A percentile compares a stretch with the other conserved stretches of the same genome.
Evolutionary conservation across 2,888 invertebrate genomes (phyloP).

Genomic region (Parascotia fuliginaria): DNA sequence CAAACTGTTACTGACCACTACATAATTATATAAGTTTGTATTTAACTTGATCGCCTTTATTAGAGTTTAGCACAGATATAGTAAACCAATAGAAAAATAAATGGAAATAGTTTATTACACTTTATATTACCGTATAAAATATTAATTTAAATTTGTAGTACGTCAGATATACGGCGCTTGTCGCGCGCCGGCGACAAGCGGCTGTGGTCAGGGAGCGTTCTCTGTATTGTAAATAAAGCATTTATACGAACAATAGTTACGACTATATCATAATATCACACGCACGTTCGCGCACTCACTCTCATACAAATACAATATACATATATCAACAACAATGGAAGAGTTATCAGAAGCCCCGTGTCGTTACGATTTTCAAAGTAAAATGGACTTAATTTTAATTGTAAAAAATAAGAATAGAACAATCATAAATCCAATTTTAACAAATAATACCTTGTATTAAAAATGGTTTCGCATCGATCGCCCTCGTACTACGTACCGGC

Average conservation of each 20-base stretch:
- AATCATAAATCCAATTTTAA: slow-evolving; percentile 37
- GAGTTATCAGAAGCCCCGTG: slow-evolving; percentile 75
- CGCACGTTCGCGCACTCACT: slow-evolving; percentile 57
- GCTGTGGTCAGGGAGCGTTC: slow-evolving; percentile 32
- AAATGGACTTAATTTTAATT: slow-evolving; percentile 37
- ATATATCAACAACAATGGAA: slow-evolving; percentile 77
- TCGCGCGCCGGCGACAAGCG: slow-evolving; percentile 13
- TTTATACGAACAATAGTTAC: slow-evolving; percentile 39
- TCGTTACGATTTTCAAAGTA: slow-evolving; percentile 56
- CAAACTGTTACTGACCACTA: slow-evolving; percentile 46
- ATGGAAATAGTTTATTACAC: slow-evolving; percentile 37
- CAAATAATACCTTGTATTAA: slow-evolving; percentile 48
- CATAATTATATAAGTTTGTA: slow-evolving; percentile 20
- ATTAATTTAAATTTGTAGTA: slow-evolving; percentile 16
- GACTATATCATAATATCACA: slow-evolving; percentile 52
- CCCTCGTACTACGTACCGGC: slow-evolving; percentile 15
- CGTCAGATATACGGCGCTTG: neutral
- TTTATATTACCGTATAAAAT: slow-evolving; percentile 35
- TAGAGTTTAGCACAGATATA: slow-evolving; percentile 43
- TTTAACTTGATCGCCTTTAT: slow-evolving; percentile 28
- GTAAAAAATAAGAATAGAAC: slow-evolving; percentile 37
- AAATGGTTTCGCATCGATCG: slow-evolving; percentile 29
- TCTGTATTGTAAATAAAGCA: slow-evolving; percentile 59
- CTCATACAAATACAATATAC: slow-evolving; percentile 52
- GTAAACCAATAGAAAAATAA: slow-evolving; percentile 76